Evolutionary conservation across 1,140 invertebrate genomes (phyloP).

Genomic region (Chironomus tepperi): DNA sequence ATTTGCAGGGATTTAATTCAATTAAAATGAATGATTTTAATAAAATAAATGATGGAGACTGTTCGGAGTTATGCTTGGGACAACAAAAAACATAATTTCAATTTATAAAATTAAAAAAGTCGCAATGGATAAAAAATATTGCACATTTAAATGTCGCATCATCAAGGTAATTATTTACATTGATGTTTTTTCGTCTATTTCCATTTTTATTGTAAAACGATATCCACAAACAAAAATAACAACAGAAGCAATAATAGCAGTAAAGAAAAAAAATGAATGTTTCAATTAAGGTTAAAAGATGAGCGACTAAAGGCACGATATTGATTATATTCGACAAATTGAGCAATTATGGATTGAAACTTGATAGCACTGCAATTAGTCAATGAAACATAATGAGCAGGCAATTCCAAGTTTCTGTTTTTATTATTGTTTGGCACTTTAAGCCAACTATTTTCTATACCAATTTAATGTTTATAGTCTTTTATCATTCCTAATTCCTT

Average conservation of each 20-base stretch:
- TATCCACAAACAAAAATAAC: no score
- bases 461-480: neutral
- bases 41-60: neutral
- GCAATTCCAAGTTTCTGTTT: neutral
- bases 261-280: neutral
- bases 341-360: constrained; percentile 2
- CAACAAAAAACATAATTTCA: no score
- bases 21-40: constrained; percentile 15
- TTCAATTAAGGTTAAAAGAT: neutral
- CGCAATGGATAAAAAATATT: no score
- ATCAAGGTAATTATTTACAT: no score
- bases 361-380: constrained; percentile 3
- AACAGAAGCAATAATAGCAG: no score
- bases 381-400: neutral
- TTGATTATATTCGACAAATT: constrained; percentile 4
- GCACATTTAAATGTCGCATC: no score
- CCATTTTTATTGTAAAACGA: no score
- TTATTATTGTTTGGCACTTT: no score
- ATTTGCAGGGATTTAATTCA: constrained; percentile 8
- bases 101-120: no score
- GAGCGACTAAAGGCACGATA: neutral
- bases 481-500: constrained; percentile 13
- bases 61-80: neutral
- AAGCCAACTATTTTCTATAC: no score
- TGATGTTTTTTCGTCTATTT: no score